These are phyloP conservation scores for Melitaea athalia DNA, from an alignment of 2,888 invertebrate species.

Conservation along the genomic window DNA sequence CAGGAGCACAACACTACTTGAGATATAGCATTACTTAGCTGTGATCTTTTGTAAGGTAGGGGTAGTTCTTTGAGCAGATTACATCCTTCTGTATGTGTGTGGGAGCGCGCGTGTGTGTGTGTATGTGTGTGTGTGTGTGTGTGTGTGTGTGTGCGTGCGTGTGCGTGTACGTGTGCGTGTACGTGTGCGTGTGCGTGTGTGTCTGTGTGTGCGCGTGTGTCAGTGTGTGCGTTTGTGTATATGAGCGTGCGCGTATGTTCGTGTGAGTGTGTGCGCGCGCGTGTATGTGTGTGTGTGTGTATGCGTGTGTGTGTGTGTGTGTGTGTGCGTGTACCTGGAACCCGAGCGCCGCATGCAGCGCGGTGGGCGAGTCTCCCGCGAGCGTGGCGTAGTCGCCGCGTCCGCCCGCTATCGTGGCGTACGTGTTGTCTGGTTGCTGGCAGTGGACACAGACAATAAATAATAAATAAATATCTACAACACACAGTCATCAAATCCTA, in stretches of 20 bases:
- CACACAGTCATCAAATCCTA: too few species aligned
- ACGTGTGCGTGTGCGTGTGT: not conserved
- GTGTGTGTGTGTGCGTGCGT: too few species aligned
- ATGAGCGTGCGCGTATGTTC: not conserved
- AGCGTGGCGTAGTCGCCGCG: slow-evolving; percentile 86
- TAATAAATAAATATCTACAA: too few species aligned
- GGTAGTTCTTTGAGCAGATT: too few species aligned
- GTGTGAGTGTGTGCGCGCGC: not conserved
- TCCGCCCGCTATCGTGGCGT: slow-evolving; percentile 90
- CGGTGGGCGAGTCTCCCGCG: slow-evolving; percentile 69
- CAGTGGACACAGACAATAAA: too few species aligned
- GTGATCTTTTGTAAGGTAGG: too few species aligned
- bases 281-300: not conserved
- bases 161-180: too few species aligned
- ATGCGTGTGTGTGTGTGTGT: not conserved
- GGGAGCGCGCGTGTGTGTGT: too few species aligned
- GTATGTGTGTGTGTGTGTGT: too few species aligned
- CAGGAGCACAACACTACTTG: too few species aligned
- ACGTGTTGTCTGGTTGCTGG: slow-evolving; percentile 88
- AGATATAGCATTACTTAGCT: too few species aligned
- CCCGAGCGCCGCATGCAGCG: slow-evolving; percentile 72
- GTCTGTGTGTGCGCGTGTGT: not conserved
- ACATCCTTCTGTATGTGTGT: too few species aligned
- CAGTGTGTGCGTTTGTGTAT: not conserved
- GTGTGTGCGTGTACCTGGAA: slow-evolving; percentile 63